These are phyloP conservation scores for Stenodera caucasica DNA, from an alignment of 2,888 invertebrate species.

Conservation along the genomic window DNA sequence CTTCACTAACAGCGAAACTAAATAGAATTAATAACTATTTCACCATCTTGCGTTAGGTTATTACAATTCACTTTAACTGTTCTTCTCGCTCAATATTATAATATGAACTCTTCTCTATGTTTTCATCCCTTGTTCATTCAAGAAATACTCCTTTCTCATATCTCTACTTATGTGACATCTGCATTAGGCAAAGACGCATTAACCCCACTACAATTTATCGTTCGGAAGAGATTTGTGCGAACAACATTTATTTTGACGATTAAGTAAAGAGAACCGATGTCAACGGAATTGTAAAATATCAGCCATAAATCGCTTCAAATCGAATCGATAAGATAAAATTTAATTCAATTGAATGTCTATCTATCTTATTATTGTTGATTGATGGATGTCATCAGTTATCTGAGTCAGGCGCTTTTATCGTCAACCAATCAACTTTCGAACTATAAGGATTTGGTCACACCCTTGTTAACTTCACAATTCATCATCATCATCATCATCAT, in stretches of 20 bases:
- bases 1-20: conserved; percentile 8
- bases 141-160: background rate
- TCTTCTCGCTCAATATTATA: conserved; percentile 8
- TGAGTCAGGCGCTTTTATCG: background rate
- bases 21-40: conserved; percentile 12
- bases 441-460: background rate
- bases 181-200: conserved; percentile 10
- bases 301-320: background rate
- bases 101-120: background rate
- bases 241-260: conserved; percentile 4
- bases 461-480: background rate
- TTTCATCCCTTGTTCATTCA: background rate
- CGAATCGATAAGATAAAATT: background rate
- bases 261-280: background rate
- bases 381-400: background rate
- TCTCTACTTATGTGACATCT: conserved; percentile 9
- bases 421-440: background rate
- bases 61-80: conserved; percentile 11
- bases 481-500: background rate
- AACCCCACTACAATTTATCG: background rate
- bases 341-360: background rate
- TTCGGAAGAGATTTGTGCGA: conserved; percentile 5
- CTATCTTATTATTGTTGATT: background rate
- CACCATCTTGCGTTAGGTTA: conserved; percentile 11
- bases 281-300: background rate